Evolutionary conservation across 2,888 invertebrate genomes (phyloP).

Genomic region (Xestia ashworthii): DNA sequence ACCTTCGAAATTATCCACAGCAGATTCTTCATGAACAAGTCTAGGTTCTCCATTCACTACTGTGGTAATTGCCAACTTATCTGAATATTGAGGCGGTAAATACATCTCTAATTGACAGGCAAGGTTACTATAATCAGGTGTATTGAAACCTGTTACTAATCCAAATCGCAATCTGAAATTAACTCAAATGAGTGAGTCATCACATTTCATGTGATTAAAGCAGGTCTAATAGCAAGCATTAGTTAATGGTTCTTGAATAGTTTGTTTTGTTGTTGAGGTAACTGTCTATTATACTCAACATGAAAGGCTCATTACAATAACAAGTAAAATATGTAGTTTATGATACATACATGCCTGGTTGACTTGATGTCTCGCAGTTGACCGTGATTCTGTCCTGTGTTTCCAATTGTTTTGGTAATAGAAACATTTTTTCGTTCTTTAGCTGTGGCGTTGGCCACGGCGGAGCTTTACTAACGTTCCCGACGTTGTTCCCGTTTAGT

Average conservation of each 20-base stretch:
- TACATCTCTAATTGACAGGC: slow-evolving; percentile 75
- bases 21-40: slow-evolving; percentile 59
- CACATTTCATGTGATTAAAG: slow-evolving; percentile 13
- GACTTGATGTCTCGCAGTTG: slow-evolving; percentile 60
- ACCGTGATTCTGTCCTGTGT: slow-evolving; percentile 71
- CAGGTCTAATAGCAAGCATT: slow-evolving; percentile 29
- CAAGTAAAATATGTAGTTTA: neutral
- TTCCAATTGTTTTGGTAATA: slow-evolving; percentile 75
- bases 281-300: neutral
- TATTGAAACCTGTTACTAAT: slow-evolving; percentile 71
- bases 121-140: slow-evolving; percentile 76
- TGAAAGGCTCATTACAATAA: neutral
- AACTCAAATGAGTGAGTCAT: slow-evolving; percentile 23
- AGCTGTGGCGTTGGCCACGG: slow-evolving; percentile 73
- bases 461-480: slow-evolving; percentile 71
- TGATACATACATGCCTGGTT: slow-evolving; percentile 69
- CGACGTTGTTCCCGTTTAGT: slow-evolving; percentile 74
- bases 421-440: slow-evolving; percentile 77
- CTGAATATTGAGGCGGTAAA: slow-evolving; percentile 64
- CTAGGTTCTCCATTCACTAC: slow-evolving; percentile 68
- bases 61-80: slow-evolving; percentile 65
- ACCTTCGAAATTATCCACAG: slow-evolving; percentile 71
- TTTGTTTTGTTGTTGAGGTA: slow-evolving; percentile 8
- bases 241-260: slow-evolving; percentile 2
- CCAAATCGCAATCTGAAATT: slow-evolving; percentile 74